A percentile compares a stretch with the other conserved stretches of the same genome.
Conservation (phyloP, 2,113 vertebrate genomes). For the Corythoichthys intestinalis region DNA sequence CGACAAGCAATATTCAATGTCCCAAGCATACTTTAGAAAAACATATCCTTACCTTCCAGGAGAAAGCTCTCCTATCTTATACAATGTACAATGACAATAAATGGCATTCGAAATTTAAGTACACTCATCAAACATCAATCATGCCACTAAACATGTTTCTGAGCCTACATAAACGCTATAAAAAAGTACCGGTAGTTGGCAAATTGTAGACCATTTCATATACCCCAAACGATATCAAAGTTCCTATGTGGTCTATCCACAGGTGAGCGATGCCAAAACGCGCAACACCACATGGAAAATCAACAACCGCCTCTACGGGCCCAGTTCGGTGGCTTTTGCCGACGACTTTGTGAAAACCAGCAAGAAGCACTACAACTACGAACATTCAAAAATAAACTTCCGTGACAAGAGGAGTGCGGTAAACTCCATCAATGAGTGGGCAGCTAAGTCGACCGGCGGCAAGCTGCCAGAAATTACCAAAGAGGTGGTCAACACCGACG, state of each 20-base stretch:
- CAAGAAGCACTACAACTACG: slow-evolving; percentile 94
- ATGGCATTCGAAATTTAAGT: too few species aligned
- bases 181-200: too few species aligned
- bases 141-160: too few species aligned
- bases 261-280: slow-evolving; percentile 79
- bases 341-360: slow-evolving; percentile 91
- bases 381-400: slow-evolving; percentile 96
- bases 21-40: too few species aligned
- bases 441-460: slow-evolving; percentile 84
- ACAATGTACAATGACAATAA: too few species aligned
- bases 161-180: too few species aligned
- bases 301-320: slow-evolving; percentile 87
- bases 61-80: too few species aligned
- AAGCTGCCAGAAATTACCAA: slow-evolving; percentile 91
- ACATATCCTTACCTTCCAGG: too few species aligned
- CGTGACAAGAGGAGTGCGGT: slow-evolving; percentile 91
- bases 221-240: accelerated
- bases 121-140: too few species aligned
- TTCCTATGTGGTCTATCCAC: neutral
- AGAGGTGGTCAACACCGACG: slow-evolving; percentile 87
- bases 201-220: neutral
- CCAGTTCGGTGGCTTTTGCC: slow-evolving; percentile 85
- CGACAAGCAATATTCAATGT: too few species aligned
- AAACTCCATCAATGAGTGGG: slow-evolving; percentile 97
- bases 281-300: slow-evolving; percentile 97